phyloP scores from a whole-genome alignment of 2,113 vertebrate genomes.

The Crotophaga sulcirostris region DNA sequence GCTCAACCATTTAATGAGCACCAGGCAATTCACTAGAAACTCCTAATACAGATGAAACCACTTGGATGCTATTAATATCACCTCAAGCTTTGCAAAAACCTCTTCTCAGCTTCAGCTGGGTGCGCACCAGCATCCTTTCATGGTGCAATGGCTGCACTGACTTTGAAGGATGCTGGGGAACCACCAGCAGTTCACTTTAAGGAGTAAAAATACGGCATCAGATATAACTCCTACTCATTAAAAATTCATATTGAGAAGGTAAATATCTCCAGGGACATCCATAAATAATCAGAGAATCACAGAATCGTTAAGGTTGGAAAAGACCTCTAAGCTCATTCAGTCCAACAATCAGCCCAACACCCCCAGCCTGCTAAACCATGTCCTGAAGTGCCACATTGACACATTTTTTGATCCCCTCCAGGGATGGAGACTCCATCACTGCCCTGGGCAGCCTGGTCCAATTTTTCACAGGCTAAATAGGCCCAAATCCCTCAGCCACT shows the following conservation, averaged over 20 bases:
- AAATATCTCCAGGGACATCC: no score
- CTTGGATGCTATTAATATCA: background rate
- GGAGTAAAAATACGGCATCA: background rate
- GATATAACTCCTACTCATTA: background rate
- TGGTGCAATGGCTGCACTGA: fast-evolving
- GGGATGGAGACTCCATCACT: no score
- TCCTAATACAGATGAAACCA: background rate
- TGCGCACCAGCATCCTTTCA: background rate
- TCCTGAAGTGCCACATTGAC: no score
- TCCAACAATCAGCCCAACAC: no score
- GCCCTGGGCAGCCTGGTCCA: no score
- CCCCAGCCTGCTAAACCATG: no score
- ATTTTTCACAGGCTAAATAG: no score
- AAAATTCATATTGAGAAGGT: background rate
- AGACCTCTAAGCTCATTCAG: no score
- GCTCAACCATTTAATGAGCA: background rate
- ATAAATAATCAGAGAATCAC: background rate
- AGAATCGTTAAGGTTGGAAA: no score
- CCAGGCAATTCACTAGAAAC: background rate
- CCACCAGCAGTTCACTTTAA: background rate
- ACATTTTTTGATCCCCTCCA: no score
- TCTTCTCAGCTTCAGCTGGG: background rate
- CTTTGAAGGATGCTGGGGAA: background rate
- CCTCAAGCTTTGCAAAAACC: background rate
- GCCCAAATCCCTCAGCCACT: no score